Percentiles rank a stretch among this genome's conserved stretches.
These are phyloP conservation scores for Caenorhabditis sinica DNA, from an alignment of 2,888 invertebrate species.

Conservation along the genomic window DNA sequence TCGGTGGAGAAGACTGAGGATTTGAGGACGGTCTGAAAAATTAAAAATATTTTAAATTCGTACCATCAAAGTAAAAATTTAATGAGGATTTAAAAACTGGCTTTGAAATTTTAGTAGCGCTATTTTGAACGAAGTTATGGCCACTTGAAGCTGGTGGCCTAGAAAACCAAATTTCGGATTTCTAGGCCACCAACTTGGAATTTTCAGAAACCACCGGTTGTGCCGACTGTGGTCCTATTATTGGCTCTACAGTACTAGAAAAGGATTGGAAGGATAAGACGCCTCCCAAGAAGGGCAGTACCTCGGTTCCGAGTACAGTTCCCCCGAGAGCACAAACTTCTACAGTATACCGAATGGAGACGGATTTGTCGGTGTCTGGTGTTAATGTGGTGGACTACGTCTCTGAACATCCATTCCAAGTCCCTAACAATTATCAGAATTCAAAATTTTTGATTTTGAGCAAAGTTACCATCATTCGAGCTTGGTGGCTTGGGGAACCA, in stretches of 20 bases:
- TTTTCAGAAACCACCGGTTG: conserved; percentile 51
- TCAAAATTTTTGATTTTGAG: too few relatives aligned
- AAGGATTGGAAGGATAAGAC: conserved; percentile 59
- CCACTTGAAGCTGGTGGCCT: too few relatives aligned
- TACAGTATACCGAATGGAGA: conserved; percentile 68
- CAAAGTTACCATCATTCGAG: too few relatives aligned
- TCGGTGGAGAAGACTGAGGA: conserved; percentile 69
- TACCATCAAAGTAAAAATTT: too few relatives aligned
- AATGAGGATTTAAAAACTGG: too few relatives aligned
- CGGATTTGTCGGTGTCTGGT: conserved; percentile 61
- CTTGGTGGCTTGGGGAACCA: too few relatives aligned
- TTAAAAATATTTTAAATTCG: not conserved
- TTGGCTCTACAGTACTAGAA: conserved; percentile 70
- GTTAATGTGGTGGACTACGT: too few relatives aligned
- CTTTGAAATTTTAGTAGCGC: too few relatives aligned
- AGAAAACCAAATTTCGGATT: too few relatives aligned
- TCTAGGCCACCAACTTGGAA: not conserved
- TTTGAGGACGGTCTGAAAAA: conserved; percentile 69
- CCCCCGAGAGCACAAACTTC: conserved; percentile 27
- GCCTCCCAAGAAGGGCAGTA: conserved; percentile 16
- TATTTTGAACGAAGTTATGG: too few relatives aligned
- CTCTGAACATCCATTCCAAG: too few relatives aligned
- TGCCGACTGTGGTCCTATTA: conserved; percentile 74
- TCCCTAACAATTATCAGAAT: too few relatives aligned
- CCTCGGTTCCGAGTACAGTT: conserved; percentile 2